Evolutionary conservation across 2,113 vertebrate species (phyloP), one percentile per base, ranked within the genome.

Genomic region (Trogon melanurus): DNA sequence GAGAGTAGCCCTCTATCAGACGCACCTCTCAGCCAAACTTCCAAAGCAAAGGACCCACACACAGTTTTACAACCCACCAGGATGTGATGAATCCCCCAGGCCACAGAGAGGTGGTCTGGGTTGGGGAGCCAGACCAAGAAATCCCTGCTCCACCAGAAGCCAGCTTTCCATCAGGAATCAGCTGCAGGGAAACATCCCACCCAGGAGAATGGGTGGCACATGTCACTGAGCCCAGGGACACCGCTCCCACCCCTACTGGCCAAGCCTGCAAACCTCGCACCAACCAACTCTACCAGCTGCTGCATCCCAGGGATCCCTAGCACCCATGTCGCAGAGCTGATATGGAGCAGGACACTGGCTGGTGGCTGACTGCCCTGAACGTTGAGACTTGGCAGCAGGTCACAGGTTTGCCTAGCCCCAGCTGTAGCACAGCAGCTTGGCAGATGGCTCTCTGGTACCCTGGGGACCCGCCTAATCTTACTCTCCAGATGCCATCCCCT

Each of bases 301-400:
- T 48, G 23, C 36, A 88, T 10, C 18, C 10, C 2, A 0, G 38
- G 8, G 50, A 72, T 38, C 21, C 48, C 60, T 11, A 23, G 54
- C 4, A 4, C 10, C 22, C 4, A 0, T 0, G 1, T 10, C 0
- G 0, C 38, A 75, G 48, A 87, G 48, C 32, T 69, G 38, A 74
- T 1, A 0, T 30, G 30, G 22, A 75, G 51, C 5, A 4, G 60
- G n/a, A 58, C 66, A 34, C 38, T 50, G 75, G 19, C 56, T 87
- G 13, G 48, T n/a, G 29, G 41, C 48, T 76, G 25, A 73, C 50
- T 71, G n/a, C 34, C 53, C 44, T 1, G 3, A 5, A 30, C 64
- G 90, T 62, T 11, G 13, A 74, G 27, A 61, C 79, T 50, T 48
- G 54, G 36, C 57, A 87, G 44, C 51, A 86, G 27, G 53, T 89